Base-by-base conservation (phyloP, 2,888 invertebrate genomes). In the Cinara cedri region DNA sequence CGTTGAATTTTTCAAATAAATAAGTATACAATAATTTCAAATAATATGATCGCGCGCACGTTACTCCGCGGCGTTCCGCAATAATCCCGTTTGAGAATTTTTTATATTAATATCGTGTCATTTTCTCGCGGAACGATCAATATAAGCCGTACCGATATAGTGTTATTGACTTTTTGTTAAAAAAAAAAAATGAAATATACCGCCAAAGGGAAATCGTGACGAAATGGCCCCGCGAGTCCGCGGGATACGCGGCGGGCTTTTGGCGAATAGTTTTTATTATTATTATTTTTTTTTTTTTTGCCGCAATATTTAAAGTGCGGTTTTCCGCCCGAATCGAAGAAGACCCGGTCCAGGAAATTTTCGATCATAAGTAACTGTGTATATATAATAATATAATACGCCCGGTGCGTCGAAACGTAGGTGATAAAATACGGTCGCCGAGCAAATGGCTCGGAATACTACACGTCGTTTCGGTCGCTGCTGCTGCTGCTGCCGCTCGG, bases 271-370 rank as follows among this genome's bases (percentile, higher is more conserved):
- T 74, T 51, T 74, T 62, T 51, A 3, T 34, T 6, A 4, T 62
- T 51, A n/a, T n/a, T n/a, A n/a, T n/a, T n/a, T n/a, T n/a, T n/a
- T n/a, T n/a, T n/a, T n/a, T n/a, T n/a, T n/a, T n/a, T n/a, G n/a
- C n/a, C n/a, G n/a, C n/a, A 74, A 74, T 74, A 74, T 74, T 74
- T 74, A 62, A 74, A 74, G 19, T 51, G 72, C 34, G 4, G 42
- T 71, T 71, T 13, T n/a, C n/a, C n/a, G n/a, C n/a, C n/a, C n/a
- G n/a, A 11, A 1, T 42, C 62, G 34, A 49, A 72, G 34, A 62
- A 13, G 26, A 24, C 19, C 19, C 55, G 26, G 21, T 26, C 1
- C 24, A 34, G 49, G 51, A 49, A 51, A 51, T 62, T 74, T 75
- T 75, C 14, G 65, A 65, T 55, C 13, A 57, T 60, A 60, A 60